Conservation (phyloP, 2,113 vertebrate genomes). For the Corydoras maculifer region DNA sequence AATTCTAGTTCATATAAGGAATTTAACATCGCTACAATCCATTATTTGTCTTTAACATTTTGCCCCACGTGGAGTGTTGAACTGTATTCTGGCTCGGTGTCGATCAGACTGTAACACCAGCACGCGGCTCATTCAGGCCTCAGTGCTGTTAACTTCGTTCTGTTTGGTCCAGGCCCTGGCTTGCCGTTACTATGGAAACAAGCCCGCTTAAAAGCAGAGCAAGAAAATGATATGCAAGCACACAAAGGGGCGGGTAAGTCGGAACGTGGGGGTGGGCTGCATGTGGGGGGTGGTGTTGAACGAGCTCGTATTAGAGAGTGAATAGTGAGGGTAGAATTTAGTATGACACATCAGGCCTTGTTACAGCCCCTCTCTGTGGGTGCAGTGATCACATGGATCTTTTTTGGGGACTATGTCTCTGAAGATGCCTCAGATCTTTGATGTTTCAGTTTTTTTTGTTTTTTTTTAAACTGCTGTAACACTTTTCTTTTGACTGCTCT, state of each 20-base stretch:
- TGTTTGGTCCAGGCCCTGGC: constrained; percentile 45
- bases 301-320: neutral
- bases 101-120: too few relatives aligned
- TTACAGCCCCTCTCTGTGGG: constrained; percentile 44
- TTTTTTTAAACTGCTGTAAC: constrained; percentile 56
- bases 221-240: constrained; percentile 63
- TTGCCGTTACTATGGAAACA: constrained; percentile 59
- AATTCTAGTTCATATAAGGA: too few relatives aligned
- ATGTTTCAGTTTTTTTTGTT: constrained; percentile 27
- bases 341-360: constrained; percentile 32
- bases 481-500: constrained; percentile 64
- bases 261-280: constrained; percentile 41
- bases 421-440: constrained; percentile 16
- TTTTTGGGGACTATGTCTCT: constrained; percentile 39
- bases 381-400: constrained; percentile 60
- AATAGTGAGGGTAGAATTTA: neutral
- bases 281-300: neutral
- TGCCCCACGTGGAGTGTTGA: too few relatives aligned
- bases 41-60: too few relatives aligned
- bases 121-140: too few relatives aligned
- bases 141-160: neutral
- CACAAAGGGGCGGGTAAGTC: constrained; percentile 52
- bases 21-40: too few relatives aligned
- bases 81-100: too few relatives aligned
- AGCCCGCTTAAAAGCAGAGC: constrained; percentile 59